A percentile compares a stretch with the other conserved stretches of the same genome.
Evolutionary conservation across 1,140 invertebrate genomes (phyloP).

Genomic region (Episyrphus balteatus): DNA sequence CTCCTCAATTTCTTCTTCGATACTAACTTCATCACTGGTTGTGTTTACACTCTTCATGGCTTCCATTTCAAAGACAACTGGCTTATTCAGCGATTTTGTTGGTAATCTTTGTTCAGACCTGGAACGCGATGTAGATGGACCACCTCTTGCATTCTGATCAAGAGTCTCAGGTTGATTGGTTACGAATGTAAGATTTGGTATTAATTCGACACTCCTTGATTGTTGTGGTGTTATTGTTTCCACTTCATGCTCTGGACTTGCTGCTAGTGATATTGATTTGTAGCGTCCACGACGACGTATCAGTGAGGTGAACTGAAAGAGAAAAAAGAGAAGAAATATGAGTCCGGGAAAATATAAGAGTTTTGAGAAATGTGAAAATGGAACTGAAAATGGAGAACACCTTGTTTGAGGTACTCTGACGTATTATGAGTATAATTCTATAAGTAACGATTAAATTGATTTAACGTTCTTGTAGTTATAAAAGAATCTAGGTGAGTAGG

Average conservation of each 20-base stretch:
- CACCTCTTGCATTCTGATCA: background rate
- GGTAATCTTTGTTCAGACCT: background rate
- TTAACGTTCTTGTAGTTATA: no score
- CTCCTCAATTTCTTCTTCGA: constrained; percentile 34
- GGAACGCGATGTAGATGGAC: background rate
- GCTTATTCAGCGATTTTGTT: background rate
- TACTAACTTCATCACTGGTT: constrained; percentile 14
- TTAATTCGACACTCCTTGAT: no score
- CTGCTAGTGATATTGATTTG: background rate
- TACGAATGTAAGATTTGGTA: background rate
- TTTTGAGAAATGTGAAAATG: no score
- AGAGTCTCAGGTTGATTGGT: background rate
- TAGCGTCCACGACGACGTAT: background rate
- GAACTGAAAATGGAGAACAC: no score
- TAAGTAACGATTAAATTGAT: no score
- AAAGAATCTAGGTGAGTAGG: no score
- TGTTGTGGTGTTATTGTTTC: no score
- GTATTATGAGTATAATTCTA: no score
- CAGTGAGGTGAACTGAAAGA: background rate
- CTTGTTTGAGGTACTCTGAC: no score
- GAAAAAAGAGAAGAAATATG: background rate
- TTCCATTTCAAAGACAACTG: background rate
- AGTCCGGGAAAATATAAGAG: no score
- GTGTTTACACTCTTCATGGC: background rate
- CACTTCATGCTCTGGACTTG: background rate